These are phyloP conservation scores for Chironomus striatipennis DNA, from an alignment of 1,140 invertebrate species.

Conservation along the genomic window DNA sequence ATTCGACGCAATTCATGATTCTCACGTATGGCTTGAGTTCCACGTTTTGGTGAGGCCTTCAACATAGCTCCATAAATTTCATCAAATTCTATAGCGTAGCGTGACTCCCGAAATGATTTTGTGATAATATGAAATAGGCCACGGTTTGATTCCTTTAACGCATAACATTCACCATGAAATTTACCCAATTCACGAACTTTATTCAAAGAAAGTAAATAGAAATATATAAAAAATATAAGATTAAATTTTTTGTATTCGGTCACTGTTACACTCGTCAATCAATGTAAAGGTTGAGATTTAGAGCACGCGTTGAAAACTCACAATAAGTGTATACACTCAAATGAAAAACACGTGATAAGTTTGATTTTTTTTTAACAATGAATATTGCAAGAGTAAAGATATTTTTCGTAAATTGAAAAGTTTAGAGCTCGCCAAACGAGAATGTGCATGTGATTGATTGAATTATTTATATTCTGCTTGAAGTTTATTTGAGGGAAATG, in stretches of 20 bases:
- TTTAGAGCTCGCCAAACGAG: too few species aligned
- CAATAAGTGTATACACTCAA: too few species aligned
- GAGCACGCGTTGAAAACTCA: neutral
- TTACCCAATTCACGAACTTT: slow-evolving; percentile 32
- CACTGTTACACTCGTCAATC: slow-evolving; percentile 18
- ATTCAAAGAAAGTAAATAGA: neutral
- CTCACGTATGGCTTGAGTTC: slow-evolving; percentile 22
- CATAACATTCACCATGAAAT: slow-evolving; percentile 35
- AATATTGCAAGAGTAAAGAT: too few species aligned
- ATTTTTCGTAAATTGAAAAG: too few species aligned
- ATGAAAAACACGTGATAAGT: too few species aligned
- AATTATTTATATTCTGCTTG: too few species aligned
- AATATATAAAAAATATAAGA: slow-evolving; percentile 26
- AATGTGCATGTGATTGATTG: too few species aligned
- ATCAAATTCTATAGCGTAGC: slow-evolving; percentile 27
- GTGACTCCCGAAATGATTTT: slow-evolving; percentile 30
- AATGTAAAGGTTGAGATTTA: neutral
- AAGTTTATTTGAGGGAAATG: too few species aligned
- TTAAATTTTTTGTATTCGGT: neutral
- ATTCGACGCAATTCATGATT: slow-evolving; percentile 27
- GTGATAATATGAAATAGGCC: slow-evolving; percentile 30
- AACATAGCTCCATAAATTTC: slow-evolving; percentile 27
- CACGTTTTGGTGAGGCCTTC: slow-evolving; percentile 27
- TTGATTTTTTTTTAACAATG: too few species aligned
- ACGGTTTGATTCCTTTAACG: slow-evolving; percentile 30